A percentile compares a stretch with the other conserved stretches of the same genome.
Conservation (phyloP, 2,888 invertebrate genomes). For the Asteroscopus sphinx region DNA sequence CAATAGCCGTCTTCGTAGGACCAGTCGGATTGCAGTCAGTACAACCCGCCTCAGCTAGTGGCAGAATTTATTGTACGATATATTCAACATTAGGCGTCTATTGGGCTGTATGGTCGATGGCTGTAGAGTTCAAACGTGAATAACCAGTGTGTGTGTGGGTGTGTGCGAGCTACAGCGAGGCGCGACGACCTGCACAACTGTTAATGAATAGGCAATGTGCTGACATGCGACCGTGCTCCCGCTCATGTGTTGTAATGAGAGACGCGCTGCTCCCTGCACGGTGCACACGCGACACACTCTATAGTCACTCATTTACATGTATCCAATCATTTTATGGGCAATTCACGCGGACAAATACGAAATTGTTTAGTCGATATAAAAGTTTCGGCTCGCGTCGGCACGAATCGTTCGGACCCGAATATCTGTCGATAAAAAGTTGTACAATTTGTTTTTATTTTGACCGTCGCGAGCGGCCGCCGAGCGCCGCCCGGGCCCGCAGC, state of each 20-base stretch:
- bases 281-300: not conserved
- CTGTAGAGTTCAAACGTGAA: slow-evolving; percentile 7
- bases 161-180: no score
- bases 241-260: not conserved
- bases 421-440: slow-evolving; percentile 57
- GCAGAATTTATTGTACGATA: no score
- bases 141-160: not conserved
- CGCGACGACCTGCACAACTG: slow-evolving; percentile 14
- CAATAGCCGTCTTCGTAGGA: no score
- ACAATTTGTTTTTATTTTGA: slow-evolving; percentile 62
- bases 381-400: slow-evolving; percentile 38
- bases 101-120: no score
- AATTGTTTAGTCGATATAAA: slow-evolving; percentile 54
- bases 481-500: not conserved
- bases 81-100: no score
- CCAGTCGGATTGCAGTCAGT: no score
- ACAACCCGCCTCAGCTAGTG: no score
- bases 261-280: slow-evolving; percentile 1
- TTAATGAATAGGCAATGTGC: slow-evolving; percentile 40
- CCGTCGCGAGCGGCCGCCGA: slow-evolving; percentile 12
- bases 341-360: slow-evolving; percentile 47
- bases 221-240: not conserved
- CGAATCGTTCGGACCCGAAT: slow-evolving; percentile 42
- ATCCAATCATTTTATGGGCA: slow-evolving; percentile 29
- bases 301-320: slow-evolving; percentile 17